These are phyloP conservation scores for Tetrapedia diversipes DNA, from an alignment of 2,888 invertebrate genomes.

Conservation along the genomic window DNA sequence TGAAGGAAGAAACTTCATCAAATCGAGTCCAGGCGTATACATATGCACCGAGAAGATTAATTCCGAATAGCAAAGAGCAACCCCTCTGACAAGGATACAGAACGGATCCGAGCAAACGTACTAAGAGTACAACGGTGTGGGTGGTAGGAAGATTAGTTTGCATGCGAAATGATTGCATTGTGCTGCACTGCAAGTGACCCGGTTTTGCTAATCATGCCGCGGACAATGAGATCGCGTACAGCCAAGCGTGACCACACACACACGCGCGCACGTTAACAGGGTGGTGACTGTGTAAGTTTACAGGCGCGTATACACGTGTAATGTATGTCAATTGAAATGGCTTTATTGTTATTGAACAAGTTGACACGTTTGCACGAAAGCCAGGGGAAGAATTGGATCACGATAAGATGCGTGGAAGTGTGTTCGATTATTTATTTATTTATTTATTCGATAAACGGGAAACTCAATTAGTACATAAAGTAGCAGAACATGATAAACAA, in stretches of 20 bases:
- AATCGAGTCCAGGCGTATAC: conserved; percentile 19
- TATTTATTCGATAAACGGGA: no score
- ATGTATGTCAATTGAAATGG: conserved; percentile 65
- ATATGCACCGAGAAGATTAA: conserved; percentile 31
- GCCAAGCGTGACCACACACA: conserved; percentile 67
- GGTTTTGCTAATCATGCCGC: conserved; percentile 73
- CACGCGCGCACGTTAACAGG: no score
- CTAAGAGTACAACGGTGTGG: conserved; percentile 43
- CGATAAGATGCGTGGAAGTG: conserved; percentile 8
- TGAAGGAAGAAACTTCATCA: no score
- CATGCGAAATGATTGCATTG: conserved; percentile 73
- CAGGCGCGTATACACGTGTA: conserved; percentile 42
- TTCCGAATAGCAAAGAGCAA: conserved; percentile 29
- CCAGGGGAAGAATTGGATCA: conserved; percentile 23
- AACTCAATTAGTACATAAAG: no score
- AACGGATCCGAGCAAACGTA: conserved; percentile 40
- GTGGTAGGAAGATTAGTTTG: conserved; percentile 72
- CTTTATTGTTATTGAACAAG: conserved; percentile 61
- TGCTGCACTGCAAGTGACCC: conserved; percentile 73
- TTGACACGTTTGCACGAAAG: conserved; percentile 45
- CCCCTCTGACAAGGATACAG: conserved; percentile 43
- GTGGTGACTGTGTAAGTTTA: conserved; percentile 19
- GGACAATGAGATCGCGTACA: conserved; percentile 74
- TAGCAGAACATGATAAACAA: no score
- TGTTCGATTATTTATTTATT: no score